Evolutionary conservation across 2,888 invertebrate species (phyloP), one percentile per base, ranked within the genome.

Genomic region (Brachynemurus nebulosus): DNA sequence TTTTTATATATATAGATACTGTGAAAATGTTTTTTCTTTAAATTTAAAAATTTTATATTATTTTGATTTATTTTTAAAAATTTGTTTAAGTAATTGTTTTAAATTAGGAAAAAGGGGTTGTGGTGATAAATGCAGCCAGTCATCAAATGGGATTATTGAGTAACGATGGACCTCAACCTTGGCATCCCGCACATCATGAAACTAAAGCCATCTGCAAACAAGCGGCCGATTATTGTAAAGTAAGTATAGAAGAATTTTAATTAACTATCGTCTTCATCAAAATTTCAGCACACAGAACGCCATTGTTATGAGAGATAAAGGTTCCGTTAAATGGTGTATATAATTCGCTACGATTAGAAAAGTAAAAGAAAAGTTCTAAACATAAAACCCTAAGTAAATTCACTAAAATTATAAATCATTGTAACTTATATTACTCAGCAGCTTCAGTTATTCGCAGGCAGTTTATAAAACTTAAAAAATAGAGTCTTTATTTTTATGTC

Each of bases 101-200:
- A 17, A n/a, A n/a, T 17, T 59, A 85, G 84, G 65, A 66, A 45
- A 71, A 71, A 55, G 75, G 80, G 33, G 62, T 92, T 5, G 91
- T 86, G 1, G 68, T 93, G 12, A 79, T 95, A 20, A 88, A 86
- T 61, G 91, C 90, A 0, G 78, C 89, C 0, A 76, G 80, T 0
- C 78, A 85, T 9, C 80, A 78, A 2, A 80, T 92, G 84, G 89
- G 91, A 2, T 68, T 93, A 18, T 67, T 93, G 21, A 79, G 84
- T 5, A 81, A 77, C 59, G 60, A 61, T 33, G 88, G 86, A 0
- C 81, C 86, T 1, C 81, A 74, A 49, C 55, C 63, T 1, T 92
- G 91, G 91, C 90, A 92, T 65, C 84, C 86, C 2, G 86, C 86
- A 2, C 62, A 67, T 18, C 67, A 76, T 14, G 68, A 77, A 40